Evolutionary conservation across 2,113 vertebrate species (phyloP).

Genomic region (Ancistrus triradiatus): DNA sequence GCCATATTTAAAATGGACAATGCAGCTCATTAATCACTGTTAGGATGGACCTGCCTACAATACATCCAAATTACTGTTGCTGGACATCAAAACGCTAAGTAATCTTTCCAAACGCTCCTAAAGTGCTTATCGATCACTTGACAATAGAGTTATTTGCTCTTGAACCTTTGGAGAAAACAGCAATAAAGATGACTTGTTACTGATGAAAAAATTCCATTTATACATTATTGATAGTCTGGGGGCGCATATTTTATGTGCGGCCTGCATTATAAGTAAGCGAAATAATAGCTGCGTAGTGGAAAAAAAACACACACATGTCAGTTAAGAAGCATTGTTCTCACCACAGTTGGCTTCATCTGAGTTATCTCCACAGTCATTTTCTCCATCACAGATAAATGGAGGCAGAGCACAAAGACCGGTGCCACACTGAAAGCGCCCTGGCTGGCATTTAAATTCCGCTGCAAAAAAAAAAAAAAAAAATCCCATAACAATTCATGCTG

Average conservation of each 20-base stretch:
- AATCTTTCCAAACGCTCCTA: conserved; percentile 28
- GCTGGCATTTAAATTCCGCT: conserved; percentile 98
- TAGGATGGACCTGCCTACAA: conserved; percentile 1
- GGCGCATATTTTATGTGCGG: conserved; percentile 14
- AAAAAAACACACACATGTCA: no score
- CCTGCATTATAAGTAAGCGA: conserved; percentile 9
- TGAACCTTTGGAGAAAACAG: conserved; percentile 31
- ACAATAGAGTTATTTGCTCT: conserved; percentile 28
- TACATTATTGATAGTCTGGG: conserved; percentile 13
- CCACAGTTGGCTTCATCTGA: conserved; percentile 97
- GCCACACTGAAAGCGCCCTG: conserved; percentile 94
- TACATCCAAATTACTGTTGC: conserved; percentile 25
- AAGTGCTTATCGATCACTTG: conserved; percentile 38
- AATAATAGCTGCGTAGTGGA: not conserved
- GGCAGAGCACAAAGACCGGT: conserved; percentile 94
- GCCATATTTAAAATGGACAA: conserved; percentile 11
- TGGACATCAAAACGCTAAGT: conserved; percentile 24
- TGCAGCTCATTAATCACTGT: conserved; percentile 18
- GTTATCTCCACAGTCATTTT: conserved; percentile 97
- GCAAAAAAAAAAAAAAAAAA: conserved; percentile 43
- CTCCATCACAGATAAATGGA: conserved; percentile 96
- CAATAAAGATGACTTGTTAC: conserved; percentile 37
- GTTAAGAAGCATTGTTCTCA: conserved; percentile 65
- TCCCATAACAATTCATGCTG: conserved; percentile 28
- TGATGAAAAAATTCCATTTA: conserved; percentile 33